Evolutionary conservation across 1,140 invertebrate species (phyloP), one percentile per base, ranked within the genome.

Genomic region (Bombus confusus): DNA sequence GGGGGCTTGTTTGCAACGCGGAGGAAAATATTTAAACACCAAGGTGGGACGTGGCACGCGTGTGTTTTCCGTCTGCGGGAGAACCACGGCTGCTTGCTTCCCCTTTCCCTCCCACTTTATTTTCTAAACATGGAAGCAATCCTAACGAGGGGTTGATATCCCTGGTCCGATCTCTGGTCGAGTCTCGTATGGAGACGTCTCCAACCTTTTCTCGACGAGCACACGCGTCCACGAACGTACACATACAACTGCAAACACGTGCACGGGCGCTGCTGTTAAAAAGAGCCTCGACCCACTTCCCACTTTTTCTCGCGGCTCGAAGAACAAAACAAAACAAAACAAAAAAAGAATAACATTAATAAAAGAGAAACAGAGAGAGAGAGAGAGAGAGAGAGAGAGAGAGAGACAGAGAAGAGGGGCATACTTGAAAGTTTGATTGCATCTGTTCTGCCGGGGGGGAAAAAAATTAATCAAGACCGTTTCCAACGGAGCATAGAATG

Each of bases 81-180:
- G 34, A 31, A 64, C 76, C 47, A 22, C 43, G 4, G 22, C 0
- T 1, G 9, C 39, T 31, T 1, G 9, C 39, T 31, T 41, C 18
- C n/a, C n/a, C 37, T 59, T 8, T 47, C n/a, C 62, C 43, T 25
- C 3, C 1, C 28, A 13, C 85, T 90, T 90, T 89, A 87, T 90
- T 90, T 87, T 90, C 87, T 80, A 90, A 90, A 90, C 89, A 90
- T 76, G 83, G 88, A 90, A 89, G 88, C 88, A 85, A 87, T 89
- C 75, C 88, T 64, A 10, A 37, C 39, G 22, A 22, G 75, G 43
- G 59, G 76, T 66, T 59, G 25, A 28, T 12, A 59, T 28, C 57
- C 59, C 12, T n/a, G 6, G 47, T 52, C 18, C 47, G 18, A 52
- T 52, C 47, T 52, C 47, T 52, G 47, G 47, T 52, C 47, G 47